Base-by-base conservation (phyloP, 2,797 vertebrate genomes). In the Erethizon dorsatum region DNA sequence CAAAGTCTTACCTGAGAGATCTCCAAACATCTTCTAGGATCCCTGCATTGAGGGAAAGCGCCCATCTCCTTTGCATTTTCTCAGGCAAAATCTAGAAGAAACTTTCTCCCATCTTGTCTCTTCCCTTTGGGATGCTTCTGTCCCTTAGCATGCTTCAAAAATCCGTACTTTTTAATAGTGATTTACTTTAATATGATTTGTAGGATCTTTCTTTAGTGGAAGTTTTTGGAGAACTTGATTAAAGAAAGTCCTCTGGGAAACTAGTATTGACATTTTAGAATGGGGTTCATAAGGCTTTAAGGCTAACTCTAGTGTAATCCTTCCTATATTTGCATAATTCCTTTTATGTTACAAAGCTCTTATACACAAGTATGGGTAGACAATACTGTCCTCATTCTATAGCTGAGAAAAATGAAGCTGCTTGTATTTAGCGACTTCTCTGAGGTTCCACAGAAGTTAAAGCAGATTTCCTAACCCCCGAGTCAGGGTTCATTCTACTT, bases 111-210 rank as follows among this genome's bases (percentile, higher is more conserved):
- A 50, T 89, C 20, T 71, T 96, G 24, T 94, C 59, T 56, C 7
- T 93, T 63, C 56, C 37, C 33, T 86, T 87, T 94, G 71, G 59
- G 73, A 90, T 88, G 56, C 37, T 96, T 94, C 69, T 33, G 95
- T 24, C 90, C 24, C 5, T 92, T 80, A 54, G 9, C 9, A 22
- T 65, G 52, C 69, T 65, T 92, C 52, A 67, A 28, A 77, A 85
- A 75, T 90, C 84, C 93, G 84, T 84, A 73, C 52, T 85, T 93
- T 83, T 82, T 61, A 80, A 4, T 77, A 78, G 50, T 82, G 31
- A 13, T 90, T 91, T 93, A 63, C 73, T 86, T 90, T n/a, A 95
- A 41, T 88, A 26, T 88, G 79, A 88, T 85, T 86, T 96, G 10
- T 96, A 67, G 86, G 33, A n/a, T 90, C 52, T 86, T 95, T 92